Percentiles rank a stretch among this genome's conserved stretches.
These are phyloP conservation scores for Anisognathus igniventris DNA, from an alignment of 2,797 vertebrate species.

Conservation along the genomic window DNA sequence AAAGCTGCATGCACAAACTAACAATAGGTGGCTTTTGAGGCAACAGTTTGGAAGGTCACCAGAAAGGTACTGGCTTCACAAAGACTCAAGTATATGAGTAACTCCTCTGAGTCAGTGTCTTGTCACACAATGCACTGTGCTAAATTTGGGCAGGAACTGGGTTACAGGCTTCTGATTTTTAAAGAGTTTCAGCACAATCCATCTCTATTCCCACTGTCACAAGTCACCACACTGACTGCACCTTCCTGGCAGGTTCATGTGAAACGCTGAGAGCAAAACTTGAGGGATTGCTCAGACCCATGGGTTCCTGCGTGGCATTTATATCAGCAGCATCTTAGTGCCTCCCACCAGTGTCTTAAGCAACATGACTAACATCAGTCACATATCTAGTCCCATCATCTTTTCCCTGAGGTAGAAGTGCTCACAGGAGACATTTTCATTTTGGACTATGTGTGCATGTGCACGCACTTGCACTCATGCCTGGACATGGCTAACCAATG, in stretches of 20 bases:
- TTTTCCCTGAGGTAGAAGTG: not conserved
- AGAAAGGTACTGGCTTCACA: not conserved
- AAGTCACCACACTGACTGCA: not conserved
- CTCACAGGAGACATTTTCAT: not conserved
- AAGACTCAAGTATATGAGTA: constrained; percentile 8
- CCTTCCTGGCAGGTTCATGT: not conserved
- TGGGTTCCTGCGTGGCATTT: not conserved
- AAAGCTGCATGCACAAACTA: not conserved
- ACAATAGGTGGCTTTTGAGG: constrained; percentile 1
- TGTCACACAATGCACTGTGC: not conserved
- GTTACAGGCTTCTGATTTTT: constrained; percentile 4
- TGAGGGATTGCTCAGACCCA: not conserved
- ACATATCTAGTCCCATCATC: constrained; percentile 11
- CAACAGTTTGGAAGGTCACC: not conserved
- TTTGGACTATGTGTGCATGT: not conserved
- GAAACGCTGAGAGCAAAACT: not conserved
- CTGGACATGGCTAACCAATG: not conserved
- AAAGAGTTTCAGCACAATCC: not conserved
- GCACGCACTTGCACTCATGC: not conserved
- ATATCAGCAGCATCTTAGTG: not conserved
- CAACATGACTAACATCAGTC: constrained; percentile 28
- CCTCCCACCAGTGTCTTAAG: constrained; percentile 21
- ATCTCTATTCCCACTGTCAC: not conserved
- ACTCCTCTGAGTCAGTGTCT: constrained; percentile 40
- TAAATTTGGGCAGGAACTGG: constrained; percentile 45